Conservation (phyloP, 1,140 invertebrate genomes). For the Microvelia longipes region DNA sequence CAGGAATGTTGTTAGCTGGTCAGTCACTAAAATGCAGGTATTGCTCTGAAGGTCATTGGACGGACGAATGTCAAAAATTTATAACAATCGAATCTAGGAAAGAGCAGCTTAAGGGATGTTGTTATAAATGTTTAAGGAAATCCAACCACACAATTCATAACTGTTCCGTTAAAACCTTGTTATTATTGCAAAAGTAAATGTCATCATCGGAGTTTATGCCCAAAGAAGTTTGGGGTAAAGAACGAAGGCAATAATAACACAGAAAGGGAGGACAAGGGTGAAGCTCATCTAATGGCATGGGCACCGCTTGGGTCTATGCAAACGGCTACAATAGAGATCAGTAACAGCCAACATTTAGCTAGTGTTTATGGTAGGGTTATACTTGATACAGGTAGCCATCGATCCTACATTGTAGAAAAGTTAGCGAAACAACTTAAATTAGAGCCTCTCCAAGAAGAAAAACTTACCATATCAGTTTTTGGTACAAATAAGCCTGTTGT, state of each 20-base stretch:
- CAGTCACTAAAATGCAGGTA: not conserved
- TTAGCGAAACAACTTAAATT: not conserved
- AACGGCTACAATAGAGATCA: not conserved
- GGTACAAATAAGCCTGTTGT: not conserved
- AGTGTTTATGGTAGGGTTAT: not conserved
- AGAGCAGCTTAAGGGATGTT: not conserved
- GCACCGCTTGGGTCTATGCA: not conserved
- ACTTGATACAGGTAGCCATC: not conserved
- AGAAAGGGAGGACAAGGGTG: not conserved
- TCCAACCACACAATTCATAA: not conserved
- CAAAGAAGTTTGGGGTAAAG: not conserved
- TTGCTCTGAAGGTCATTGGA: not conserved
- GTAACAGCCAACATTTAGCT: not conserved
- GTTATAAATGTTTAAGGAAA: not conserved
- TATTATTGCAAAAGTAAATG: not conserved
- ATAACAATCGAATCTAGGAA: not conserved
- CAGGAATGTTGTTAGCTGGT: not conserved
- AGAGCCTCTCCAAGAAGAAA: not conserved
- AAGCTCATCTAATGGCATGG: not conserved
- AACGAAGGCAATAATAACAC: not conserved
- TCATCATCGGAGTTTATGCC: not conserved
- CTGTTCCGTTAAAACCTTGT: not conserved
- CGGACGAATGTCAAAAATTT: not conserved
- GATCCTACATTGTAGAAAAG: not conserved
- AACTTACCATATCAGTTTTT: not conserved